phyloP scores from a whole-genome alignment of 2,797 vertebrate genomes.

The Pipistrellus kuhlii region DNA sequence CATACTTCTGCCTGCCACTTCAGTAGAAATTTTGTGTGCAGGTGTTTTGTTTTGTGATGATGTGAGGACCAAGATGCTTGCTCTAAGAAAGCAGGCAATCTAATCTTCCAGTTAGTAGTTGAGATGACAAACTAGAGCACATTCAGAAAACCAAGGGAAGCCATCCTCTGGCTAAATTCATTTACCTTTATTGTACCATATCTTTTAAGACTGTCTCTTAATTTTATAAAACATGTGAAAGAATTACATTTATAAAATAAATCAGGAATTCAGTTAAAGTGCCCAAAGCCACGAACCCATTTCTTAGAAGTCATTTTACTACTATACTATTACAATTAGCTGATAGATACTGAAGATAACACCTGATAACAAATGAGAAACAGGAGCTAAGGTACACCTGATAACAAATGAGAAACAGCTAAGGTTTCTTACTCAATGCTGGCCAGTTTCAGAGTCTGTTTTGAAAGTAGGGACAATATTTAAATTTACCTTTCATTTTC shows the following conservation, averaged over 20 bases:
- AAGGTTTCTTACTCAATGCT: not conserved
- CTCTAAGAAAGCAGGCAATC: not conserved
- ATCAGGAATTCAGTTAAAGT: not conserved
- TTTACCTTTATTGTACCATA: not conserved
- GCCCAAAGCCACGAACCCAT: not conserved
- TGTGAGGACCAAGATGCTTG: not conserved
- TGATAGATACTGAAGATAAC: not conserved
- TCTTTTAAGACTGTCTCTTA: not conserved
- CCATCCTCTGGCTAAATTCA: not conserved
- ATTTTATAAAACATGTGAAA: constrained; percentile 19
- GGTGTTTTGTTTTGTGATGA: not conserved
- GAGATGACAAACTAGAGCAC: not conserved
- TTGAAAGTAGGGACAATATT: not conserved
- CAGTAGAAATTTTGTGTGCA: not conserved
- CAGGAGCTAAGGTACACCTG: not conserved
- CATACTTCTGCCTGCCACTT: not conserved
- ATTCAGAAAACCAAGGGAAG: not conserved
- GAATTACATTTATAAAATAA: constrained; percentile 30
- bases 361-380: not conserved
- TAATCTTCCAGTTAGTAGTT: not conserved
- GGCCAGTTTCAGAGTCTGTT: not conserved
- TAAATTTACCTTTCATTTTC: constrained; percentile 25
- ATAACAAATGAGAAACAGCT: not conserved
- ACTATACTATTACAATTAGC: not conserved
- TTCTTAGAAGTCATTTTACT: not conserved